Percentiles rank a stretch among this genome's conserved stretches.
phyloP scores from a whole-genome alignment of 2,113 vertebrate genomes.

The Lasiurus cinereus region DNA sequence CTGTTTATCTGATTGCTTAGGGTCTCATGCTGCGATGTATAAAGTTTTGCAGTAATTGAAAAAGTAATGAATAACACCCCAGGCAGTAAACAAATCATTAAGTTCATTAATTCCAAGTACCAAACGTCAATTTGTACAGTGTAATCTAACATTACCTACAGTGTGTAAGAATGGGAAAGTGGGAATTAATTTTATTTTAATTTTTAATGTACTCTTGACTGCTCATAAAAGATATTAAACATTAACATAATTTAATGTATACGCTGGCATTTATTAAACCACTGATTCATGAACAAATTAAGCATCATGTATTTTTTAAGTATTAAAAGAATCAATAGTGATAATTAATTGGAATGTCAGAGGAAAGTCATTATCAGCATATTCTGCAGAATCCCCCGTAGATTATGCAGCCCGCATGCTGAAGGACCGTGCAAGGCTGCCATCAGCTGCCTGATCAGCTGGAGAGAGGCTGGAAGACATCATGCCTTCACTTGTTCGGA shows the following conservation, averaged over 20 bases:
- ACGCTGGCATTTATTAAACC: conserved; percentile 71
- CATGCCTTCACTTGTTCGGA: background rate
- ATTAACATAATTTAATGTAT: conserved; percentile 57
- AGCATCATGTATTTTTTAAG: conserved; percentile 61
- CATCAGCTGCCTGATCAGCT: background rate
- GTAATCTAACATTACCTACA: conserved; percentile 74
- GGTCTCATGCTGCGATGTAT: conserved; percentile 48
- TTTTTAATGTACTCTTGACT: conserved; percentile 77
- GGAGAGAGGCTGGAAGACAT: background rate
- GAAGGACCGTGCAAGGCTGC: background rate
- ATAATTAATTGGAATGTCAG: conserved; percentile 67
- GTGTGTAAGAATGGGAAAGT: conserved; percentile 39
- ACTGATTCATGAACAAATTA: conserved; percentile 64
- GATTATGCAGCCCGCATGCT: background rate
- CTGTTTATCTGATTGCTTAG: conserved; percentile 71
- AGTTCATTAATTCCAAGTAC: conserved; percentile 77
- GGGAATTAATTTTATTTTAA: conserved; percentile 73
- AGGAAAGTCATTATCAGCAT: conserved; percentile 12
- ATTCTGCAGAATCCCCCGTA: background rate
- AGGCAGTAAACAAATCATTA: conserved; percentile 79
- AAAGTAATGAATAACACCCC: conserved; percentile 76
- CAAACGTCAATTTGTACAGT: conserved; percentile 63
- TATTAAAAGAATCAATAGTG: conserved; percentile 73
- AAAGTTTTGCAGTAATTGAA: conserved; percentile 77
- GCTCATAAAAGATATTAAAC: conserved; percentile 67